These are phyloP conservation scores for Argynnis bischoffii DNA, from an alignment of 2,888 invertebrate genomes.

Conservation along the genomic window DNA sequence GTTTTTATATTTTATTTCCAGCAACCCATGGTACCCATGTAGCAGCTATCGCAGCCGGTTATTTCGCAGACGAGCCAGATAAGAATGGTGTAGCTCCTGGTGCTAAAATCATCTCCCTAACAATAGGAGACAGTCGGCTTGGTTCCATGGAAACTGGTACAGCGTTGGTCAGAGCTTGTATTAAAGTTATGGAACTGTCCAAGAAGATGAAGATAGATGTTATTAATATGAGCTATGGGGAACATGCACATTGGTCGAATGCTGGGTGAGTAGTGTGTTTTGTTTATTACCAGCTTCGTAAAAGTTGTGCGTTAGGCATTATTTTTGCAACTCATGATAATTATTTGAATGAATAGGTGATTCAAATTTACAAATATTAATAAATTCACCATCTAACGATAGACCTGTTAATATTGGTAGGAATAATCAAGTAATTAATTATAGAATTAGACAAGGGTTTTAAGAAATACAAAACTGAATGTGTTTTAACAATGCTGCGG, in stretches of 20 bases:
- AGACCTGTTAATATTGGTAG: too few relatives aligned
- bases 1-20: constrained; percentile 52
- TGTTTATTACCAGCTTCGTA: neutral
- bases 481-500: too few relatives aligned
- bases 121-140: constrained; percentile 96
- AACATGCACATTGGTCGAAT: constrained; percentile 95
- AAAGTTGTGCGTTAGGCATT: neutral
- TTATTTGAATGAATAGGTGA: too few relatives aligned
- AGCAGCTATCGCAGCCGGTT: constrained; percentile 96
- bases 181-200: constrained; percentile 89
- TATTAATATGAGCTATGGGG: constrained; percentile 99
- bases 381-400: too few relatives aligned
- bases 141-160: constrained; percentile 98
- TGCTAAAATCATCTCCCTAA: constrained; percentile 95
- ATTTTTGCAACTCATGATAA: too few relatives aligned
- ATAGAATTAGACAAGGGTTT: too few relatives aligned
- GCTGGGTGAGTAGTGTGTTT: constrained; percentile 85
- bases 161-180: constrained; percentile 94
- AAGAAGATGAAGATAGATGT: constrained; percentile 87
- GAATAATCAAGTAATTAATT: too few relatives aligned
- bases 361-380: too few relatives aligned
- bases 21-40: constrained; percentile 99
- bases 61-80: constrained; percentile 93
- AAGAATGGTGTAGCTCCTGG: constrained; percentile 98
- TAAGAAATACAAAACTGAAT: too few relatives aligned